phyloP scores from a whole-genome alignment of 2,113 vertebrate species.

The Hippocampus barbouri region DNA sequence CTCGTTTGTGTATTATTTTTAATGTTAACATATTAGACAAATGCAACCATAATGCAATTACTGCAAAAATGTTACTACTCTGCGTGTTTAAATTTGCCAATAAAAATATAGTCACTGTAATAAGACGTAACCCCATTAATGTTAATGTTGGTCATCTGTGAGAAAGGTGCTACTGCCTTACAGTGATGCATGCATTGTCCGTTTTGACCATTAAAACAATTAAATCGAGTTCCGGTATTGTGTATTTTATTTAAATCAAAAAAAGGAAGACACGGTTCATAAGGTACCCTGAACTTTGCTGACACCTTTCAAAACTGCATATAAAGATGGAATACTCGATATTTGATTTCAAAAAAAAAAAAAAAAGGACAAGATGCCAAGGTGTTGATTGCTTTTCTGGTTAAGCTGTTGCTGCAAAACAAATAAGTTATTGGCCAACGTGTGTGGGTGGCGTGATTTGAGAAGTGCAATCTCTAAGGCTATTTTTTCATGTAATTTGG shows the following conservation, averaged over 20 bases:
- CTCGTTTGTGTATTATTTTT: too few relatives aligned
- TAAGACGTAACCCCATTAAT: too few relatives aligned
- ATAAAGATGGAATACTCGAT: not conserved
- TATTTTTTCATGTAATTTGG: not conserved
- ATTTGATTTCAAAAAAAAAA: not conserved
- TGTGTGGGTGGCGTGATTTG: not conserved
- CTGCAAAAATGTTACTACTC: too few relatives aligned
- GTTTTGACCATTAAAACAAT: not conserved
- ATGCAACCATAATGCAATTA: too few relatives aligned
- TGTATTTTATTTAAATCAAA: not conserved
- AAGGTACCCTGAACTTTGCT: not conserved
- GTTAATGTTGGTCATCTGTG: too few relatives aligned
- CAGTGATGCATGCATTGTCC: too few relatives aligned
- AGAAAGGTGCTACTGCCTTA: too few relatives aligned
- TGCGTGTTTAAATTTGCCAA: too few relatives aligned
- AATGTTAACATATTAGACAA: not conserved
- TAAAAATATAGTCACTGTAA: too few relatives aligned
- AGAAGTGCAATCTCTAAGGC: not conserved
- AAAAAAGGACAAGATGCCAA: not conserved
- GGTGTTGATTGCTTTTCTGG: not conserved
- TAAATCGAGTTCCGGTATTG: not conserved
- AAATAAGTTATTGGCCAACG: not conserved
- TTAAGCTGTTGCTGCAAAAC: conserved; percentile 8
- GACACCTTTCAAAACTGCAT: not conserved
- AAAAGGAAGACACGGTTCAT: not conserved